Percentiles rank a stretch among this genome's conserved stretches.
phyloP scores from a whole-genome alignment of 1,140 invertebrate genomes.

The Ceratina calcarata region DNA sequence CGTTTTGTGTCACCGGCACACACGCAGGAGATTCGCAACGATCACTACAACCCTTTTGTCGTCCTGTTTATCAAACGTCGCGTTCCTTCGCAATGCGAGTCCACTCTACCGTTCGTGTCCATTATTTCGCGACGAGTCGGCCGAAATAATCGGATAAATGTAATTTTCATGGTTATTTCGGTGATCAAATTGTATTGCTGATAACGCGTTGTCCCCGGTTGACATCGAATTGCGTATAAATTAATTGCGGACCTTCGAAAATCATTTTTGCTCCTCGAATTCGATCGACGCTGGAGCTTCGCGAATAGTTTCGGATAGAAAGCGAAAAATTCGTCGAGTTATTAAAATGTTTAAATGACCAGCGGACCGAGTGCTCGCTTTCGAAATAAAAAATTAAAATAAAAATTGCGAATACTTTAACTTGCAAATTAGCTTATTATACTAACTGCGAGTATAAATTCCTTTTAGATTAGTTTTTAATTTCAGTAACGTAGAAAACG shows the following conservation, averaged over 20 bases:
- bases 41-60: neutral
- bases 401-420: neutral
- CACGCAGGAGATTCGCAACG: neutral
- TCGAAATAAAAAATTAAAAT: neutral
- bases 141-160: conserved; percentile 22
- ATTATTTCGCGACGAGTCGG: neutral
- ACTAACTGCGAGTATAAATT: no score
- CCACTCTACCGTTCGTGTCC: neutral
- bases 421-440: neutral
- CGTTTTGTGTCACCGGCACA: neutral
- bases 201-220: neutral
- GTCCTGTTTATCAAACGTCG: conserved; percentile 5
- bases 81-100: neutral
- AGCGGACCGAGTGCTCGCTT: no score
- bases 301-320: no score
- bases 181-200: neutral
- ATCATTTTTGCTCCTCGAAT: no score
- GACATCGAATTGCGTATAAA: neutral
- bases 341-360: no score
- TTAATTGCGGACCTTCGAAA: neutral
- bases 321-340: no score
- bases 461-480: no score
- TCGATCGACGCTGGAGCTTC: no score
- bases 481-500: no score
- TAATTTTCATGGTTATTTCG: neutral